A percentile compares a stretch with the other conserved stretches of the same genome.
Evolutionary conservation across 1,140 invertebrate species (phyloP).

Genomic region (Aricia agestis): DNA sequence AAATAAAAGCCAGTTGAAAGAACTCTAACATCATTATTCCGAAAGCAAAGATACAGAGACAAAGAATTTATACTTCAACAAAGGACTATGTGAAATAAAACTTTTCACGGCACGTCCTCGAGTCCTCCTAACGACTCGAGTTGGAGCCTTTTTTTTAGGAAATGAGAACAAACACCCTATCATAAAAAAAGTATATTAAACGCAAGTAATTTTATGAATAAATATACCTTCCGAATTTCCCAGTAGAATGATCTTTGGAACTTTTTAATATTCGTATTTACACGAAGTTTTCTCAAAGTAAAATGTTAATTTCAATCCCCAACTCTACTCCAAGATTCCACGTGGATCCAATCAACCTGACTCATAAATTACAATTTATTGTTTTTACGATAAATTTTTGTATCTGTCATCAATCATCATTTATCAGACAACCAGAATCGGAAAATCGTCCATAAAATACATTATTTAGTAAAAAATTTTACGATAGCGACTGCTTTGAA

Average conservation of each 20-base stretch:
- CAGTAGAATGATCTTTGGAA: not conserved
- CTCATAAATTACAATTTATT: no score
- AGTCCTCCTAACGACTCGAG: not conserved
- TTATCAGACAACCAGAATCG: no score
- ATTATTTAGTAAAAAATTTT: no score
- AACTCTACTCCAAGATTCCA: not conserved
- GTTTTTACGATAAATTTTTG: no score
- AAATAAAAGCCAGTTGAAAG: not conserved
- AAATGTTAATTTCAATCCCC: not conserved
- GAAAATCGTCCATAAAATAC: no score
- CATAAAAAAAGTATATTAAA: not conserved
- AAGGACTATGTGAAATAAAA: conserved; percentile 2
- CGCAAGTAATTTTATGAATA: conserved; percentile 1
- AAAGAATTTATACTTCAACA: not conserved
- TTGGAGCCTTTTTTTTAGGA: not conserved
- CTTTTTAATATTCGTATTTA: conserved; percentile 4
- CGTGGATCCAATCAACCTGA: not conserved
- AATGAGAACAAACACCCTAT: not conserved
- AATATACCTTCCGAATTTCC: not conserved
- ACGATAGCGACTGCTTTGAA: no score
- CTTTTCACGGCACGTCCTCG: not conserved
- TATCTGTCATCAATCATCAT: no score
- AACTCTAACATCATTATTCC: not conserved
- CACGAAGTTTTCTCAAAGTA: not conserved
- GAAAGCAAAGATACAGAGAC: conserved; percentile 2